A percentile compares a stretch with the other conserved stretches of the same genome.
Conservation (phyloP, 2,113 vertebrate genomes). For the Calyptommatus sinebrachiatus region DNA sequence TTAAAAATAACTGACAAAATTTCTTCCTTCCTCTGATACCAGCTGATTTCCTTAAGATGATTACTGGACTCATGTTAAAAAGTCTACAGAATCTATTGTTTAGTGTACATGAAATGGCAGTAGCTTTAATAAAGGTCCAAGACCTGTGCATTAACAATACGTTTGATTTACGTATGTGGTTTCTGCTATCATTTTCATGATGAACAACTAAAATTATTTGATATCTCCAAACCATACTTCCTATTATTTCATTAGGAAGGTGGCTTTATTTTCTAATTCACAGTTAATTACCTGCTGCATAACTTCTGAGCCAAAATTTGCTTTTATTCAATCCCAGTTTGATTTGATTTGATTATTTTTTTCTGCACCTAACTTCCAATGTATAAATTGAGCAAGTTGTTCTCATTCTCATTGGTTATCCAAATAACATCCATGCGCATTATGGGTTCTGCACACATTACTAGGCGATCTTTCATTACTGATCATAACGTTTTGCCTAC, state of each 20-base stretch:
- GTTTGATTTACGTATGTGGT: constrained; percentile 24
- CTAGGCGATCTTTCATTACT: not conserved
- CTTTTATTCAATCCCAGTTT: not conserved
- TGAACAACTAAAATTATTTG: constrained; percentile 30
- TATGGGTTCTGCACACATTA: not conserved
- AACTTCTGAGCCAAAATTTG: constrained; percentile 33
- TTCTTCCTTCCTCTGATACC: not conserved
- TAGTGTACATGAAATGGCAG: constrained; percentile 36
- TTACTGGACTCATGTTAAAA: constrained; percentile 23
- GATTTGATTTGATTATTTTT: not conserved
- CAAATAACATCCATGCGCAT: not conserved
- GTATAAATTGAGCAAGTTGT: not conserved
- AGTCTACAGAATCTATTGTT: constrained; percentile 39
- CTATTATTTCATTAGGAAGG: constrained; percentile 46
- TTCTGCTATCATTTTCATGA: constrained; percentile 38
- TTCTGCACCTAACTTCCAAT: not conserved
- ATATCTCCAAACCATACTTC: constrained; percentile 37
- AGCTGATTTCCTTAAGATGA: constrained; percentile 44
- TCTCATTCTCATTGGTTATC: not conserved
- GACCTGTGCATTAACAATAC: constrained; percentile 32
- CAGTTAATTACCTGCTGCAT: constrained; percentile 7
- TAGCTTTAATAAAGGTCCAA: constrained; percentile 22
- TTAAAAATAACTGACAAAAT: constrained; percentile 15
- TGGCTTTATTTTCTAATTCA: constrained; percentile 51
- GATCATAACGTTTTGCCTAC: not conserved